A percentile compares a stretch with the other conserved stretches of the same genome.
Evolutionary conservation across 2,797 vertebrate genomes (phyloP).

Genomic region (Pantherophis vulpinus): DNA sequence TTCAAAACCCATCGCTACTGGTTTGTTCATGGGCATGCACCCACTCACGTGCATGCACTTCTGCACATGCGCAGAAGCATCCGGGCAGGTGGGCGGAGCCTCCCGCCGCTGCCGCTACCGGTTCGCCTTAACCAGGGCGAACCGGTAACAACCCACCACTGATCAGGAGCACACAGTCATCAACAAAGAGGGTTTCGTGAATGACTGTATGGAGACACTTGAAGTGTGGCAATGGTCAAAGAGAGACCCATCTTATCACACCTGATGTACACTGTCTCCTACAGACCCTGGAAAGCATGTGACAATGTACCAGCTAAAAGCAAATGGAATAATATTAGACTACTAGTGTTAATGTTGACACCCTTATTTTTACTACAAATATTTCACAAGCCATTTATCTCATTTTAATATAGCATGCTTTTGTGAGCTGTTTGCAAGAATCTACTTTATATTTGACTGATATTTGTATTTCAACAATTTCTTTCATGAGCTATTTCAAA

Average conservation of each 20-base stretch:
- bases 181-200: background rate
- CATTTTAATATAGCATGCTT: background rate
- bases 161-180: background rate
- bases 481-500: background rate
- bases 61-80: too few relatives aligned
- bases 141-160: too few relatives aligned
- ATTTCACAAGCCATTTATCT: background rate
- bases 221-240: background rate
- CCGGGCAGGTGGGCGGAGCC: too few relatives aligned
- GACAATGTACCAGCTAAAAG: background rate
- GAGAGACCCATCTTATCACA: background rate
- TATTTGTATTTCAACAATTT: background rate
- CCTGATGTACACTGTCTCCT: background rate
- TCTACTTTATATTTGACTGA: background rate
- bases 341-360: background rate
- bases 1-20: too few relatives aligned
- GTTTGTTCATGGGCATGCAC: too few relatives aligned
- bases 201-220: background rate
- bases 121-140: too few relatives aligned
- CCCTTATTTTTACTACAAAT: background rate
- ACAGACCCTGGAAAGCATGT: background rate
- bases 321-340: background rate
- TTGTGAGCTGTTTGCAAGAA: background rate
- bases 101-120: accelerated
- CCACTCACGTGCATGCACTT: too few relatives aligned